Percentiles rank a stretch among this genome's conserved stretches.
phyloP scores from a whole-genome alignment of 2,797 vertebrate genomes.

The Heteromormyrus szaboi region DNA sequence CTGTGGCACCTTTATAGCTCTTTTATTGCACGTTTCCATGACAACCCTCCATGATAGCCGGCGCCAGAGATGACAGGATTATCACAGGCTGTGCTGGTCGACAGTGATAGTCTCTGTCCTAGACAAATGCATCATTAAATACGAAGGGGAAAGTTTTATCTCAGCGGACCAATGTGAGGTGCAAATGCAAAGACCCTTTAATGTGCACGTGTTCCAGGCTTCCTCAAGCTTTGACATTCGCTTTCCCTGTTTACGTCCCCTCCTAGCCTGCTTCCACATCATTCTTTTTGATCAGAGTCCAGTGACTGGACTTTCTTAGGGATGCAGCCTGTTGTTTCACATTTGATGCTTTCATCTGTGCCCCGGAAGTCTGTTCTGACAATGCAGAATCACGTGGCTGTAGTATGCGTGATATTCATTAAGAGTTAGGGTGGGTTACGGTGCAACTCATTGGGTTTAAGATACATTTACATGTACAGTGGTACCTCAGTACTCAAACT shows the following conservation, averaged over 20 bases:
- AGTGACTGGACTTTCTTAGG: not conserved
- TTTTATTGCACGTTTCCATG: slow-evolving; percentile 24
- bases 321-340: slow-evolving; percentile 26
- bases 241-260: not conserved
- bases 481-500: too few species aligned
- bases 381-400: not conserved
- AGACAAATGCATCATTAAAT: slow-evolving; percentile 15
- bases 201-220: slow-evolving; percentile 13
- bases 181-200: slow-evolving; percentile 20
- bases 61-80: slow-evolving; percentile 13
- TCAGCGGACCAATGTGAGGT: not conserved
- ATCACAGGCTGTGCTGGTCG: slow-evolving; percentile 12
- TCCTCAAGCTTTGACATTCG: not conserved
- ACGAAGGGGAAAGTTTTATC: not conserved
- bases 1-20: slow-evolving; percentile 9
- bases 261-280: not conserved
- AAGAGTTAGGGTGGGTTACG: not conserved
- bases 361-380: not conserved
- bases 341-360: not conserved
- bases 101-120: slow-evolving; percentile 17
- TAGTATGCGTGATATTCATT: not conserved
- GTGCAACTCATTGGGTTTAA: not conserved
- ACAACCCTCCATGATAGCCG: slow-evolving; percentile 11
- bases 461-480: not conserved
- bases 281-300: not conserved